A percentile compares a stretch with the other conserved stretches of the same genome.
Conservation (phyloP, 2,888 invertebrate genomes). For the Cyclophora punctaria region DNA sequence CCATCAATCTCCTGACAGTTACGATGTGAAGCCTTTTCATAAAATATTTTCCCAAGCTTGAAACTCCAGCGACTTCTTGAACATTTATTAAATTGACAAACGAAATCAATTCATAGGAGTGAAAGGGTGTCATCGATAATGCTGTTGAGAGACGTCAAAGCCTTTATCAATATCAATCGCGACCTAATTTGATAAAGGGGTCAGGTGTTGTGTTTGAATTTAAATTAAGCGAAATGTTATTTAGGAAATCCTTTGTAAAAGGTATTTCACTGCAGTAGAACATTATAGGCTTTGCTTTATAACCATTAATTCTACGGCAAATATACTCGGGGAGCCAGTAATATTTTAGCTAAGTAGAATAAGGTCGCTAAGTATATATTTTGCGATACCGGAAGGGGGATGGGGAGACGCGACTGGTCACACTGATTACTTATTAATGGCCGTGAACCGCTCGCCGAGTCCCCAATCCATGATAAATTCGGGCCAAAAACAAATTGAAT, state of each 20-base stretch:
- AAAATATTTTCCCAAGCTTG: background rate
- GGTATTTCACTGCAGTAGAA: too few relatives aligned
- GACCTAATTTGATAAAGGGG: too few relatives aligned
- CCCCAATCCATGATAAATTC: slow-evolving; percentile 45
- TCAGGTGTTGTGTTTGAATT: too few relatives aligned
- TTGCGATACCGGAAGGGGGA: slow-evolving; percentile 10
- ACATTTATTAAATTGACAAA: slow-evolving; percentile 2
- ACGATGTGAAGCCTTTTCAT: background rate
- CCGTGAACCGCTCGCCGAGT: slow-evolving; percentile 29
- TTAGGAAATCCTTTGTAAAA: too few relatives aligned
- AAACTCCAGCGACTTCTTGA: background rate
- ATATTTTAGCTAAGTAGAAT: too few relatives aligned
- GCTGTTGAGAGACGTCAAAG: background rate
- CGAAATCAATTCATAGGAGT: slow-evolving; percentile 5
- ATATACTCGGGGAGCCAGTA: too few relatives aligned
- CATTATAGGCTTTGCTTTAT: too few relatives aligned
- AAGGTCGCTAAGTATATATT: slow-evolving; percentile 8
- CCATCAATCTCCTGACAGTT: background rate
- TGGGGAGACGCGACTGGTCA: slow-evolving; percentile 25
- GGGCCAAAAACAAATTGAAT: slow-evolving; percentile 38
- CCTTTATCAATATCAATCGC: background rate
- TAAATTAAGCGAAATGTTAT: too few relatives aligned
- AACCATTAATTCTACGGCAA: too few relatives aligned
- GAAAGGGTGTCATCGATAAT: slow-evolving; percentile 9
- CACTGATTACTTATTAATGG: slow-evolving; percentile 68